These are phyloP conservation scores for Labeo calbasu DNA, from an alignment of 2,797 vertebrate genomes.

Conservation along the genomic window DNA sequence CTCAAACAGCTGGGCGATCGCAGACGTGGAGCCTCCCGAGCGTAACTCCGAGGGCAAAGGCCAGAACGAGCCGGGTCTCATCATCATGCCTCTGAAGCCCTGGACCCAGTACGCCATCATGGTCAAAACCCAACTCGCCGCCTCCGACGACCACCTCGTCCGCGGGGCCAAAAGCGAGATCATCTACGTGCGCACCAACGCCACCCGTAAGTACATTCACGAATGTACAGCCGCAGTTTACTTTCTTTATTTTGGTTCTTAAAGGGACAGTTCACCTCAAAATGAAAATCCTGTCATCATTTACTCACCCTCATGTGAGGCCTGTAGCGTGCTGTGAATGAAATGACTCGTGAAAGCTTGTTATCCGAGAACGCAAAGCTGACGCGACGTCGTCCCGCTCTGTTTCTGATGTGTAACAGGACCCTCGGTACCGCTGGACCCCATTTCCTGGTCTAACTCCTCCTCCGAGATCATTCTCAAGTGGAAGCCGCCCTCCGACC, in stretches of 20 bases:
- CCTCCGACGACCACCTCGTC: conserved; percentile 89
- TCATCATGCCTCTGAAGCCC: conserved; percentile 90
- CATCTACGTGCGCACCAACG: conserved; percentile 92
- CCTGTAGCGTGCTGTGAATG: neutral
- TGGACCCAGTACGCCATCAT: conserved; percentile 98
- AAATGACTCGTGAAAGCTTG: conserved; percentile 39
- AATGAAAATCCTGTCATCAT: neutral
- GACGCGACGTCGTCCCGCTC: neutral
- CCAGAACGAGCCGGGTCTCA: conserved; percentile 80
- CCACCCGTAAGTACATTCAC: conserved; percentile 83
- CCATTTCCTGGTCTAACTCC: conserved; percentile 92
- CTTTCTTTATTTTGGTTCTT: neutral
- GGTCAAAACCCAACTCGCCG: conserved; percentile 93
- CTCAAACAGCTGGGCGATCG: conserved; percentile 96
- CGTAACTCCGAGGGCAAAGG: conserved; percentile 79
- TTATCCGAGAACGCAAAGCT: conserved; percentile 14
- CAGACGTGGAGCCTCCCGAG: conserved; percentile 89
- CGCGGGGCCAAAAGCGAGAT: conserved; percentile 95
- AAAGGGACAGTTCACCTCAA: neutral
- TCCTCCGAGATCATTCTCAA: conserved; percentile 95
- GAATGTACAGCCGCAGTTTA: neutral
- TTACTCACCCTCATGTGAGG: neutral
- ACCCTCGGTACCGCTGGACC: conserved; percentile 92
- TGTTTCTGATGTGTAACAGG: conserved; percentile 71
- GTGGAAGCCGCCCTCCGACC: conserved; percentile 93